Conservation (phyloP, 2,888 invertebrate species). For the Drosophila austrosaltans region DNA sequence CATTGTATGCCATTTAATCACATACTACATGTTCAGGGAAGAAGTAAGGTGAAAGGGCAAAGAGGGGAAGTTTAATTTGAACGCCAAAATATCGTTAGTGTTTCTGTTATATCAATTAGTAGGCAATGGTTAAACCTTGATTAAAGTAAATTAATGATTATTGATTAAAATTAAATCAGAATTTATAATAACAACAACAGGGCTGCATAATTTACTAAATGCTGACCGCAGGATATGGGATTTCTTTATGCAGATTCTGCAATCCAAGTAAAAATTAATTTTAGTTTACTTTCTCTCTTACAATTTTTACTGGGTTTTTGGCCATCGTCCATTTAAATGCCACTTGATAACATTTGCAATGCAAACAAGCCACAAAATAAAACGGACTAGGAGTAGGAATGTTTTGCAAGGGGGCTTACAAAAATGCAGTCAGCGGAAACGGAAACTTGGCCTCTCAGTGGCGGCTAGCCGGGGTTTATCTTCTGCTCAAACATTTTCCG, state of each 20-base stretch:
- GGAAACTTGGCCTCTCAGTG: slow-evolving; percentile 60
- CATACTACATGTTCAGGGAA: slow-evolving; percentile 30
- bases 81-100: slow-evolving; percentile 19
- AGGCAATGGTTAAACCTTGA: slow-evolving; percentile 33
- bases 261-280: not conserved
- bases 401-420: slow-evolving; percentile 7
- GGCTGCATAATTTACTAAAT: slow-evolving; percentile 33
- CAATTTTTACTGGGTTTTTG: slow-evolving; percentile 5
- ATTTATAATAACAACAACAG: slow-evolving; percentile 19
- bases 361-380: slow-evolving; percentile 49
- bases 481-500: slow-evolving; percentile 61
- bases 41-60: not conserved
- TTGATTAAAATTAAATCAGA: slow-evolving; percentile 38
- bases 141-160: slow-evolving; percentile 53
- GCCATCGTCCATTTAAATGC: slow-evolving; percentile 33
- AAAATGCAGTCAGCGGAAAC: slow-evolving; percentile 54
- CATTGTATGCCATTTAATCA: not conserved
- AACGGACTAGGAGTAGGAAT: not conserved
- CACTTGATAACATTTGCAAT: slow-evolving; percentile 67
- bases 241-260: not conserved
- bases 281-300: not conserved
- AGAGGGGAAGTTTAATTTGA: slow-evolving; percentile 44
- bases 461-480: slow-evolving; percentile 54
- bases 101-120: slow-evolving; percentile 54
- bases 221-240: not conserved